Evolutionary conservation across 2,888 invertebrate genomes (phyloP).

Genomic region (Plebejus melissa): DNA sequence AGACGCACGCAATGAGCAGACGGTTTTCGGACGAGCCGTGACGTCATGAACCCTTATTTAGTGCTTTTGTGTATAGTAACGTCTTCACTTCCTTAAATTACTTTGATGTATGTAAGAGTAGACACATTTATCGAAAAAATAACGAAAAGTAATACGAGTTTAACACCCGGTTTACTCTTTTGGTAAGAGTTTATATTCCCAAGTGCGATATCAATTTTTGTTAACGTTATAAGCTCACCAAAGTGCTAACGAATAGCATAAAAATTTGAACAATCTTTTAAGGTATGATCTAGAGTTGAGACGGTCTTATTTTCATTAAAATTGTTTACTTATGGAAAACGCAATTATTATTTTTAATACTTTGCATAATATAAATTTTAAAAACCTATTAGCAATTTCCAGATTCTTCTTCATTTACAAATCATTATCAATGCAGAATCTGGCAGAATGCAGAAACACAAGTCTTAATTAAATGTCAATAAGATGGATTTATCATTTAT

Average conservation of each 20-base stretch:
- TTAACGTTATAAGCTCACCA: too few species aligned
- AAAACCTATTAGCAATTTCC: background rate
- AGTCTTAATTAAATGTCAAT: background rate
- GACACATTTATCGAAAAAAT: too few species aligned
- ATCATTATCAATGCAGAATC: background rate
- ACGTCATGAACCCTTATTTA: slow-evolving; percentile 13
- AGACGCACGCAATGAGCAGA: slow-evolving; percentile 8
- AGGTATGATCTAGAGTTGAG: background rate
- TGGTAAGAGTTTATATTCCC: too few species aligned
- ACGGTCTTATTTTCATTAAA: too few species aligned
- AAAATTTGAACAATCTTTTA: too few species aligned
- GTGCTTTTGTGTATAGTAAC: background rate
- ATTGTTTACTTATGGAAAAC: background rate
- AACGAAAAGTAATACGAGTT: too few species aligned
- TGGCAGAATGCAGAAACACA: background rate
- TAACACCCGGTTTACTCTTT: too few species aligned
- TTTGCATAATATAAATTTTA: background rate
- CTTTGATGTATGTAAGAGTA: background rate
- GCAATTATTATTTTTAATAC: background rate
- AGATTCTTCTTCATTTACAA: background rate
- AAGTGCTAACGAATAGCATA: too few species aligned
- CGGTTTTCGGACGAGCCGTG: background rate
- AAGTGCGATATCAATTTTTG: too few species aligned
- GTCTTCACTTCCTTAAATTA: background rate
- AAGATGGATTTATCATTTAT: too few species aligned